Conservation (phyloP, 1,140 invertebrate genomes). For the Ganaspis sp. region DNA sequence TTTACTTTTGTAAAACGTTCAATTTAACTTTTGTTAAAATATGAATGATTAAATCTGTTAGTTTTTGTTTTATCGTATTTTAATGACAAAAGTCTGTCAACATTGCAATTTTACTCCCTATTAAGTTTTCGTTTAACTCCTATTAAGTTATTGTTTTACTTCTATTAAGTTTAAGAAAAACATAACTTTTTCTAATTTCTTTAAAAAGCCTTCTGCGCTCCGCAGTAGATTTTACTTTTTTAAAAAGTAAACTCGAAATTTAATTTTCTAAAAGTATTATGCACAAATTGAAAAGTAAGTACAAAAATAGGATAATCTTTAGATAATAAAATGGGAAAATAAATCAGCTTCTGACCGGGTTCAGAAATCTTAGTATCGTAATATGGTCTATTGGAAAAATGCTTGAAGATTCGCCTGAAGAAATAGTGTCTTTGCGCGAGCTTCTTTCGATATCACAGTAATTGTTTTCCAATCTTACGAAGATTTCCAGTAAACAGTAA, state of each 20-base stretch:
- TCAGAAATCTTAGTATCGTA: not conserved
- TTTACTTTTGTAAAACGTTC: too few relatives aligned
- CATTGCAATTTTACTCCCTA: too few relatives aligned
- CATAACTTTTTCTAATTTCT: not conserved
- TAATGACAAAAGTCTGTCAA: too few relatives aligned
- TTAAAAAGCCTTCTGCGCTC: not conserved
- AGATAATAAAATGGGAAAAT: not conserved
- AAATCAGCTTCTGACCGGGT: not conserved
- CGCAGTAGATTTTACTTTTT: not conserved
- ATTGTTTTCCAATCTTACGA: constrained; percentile 14
- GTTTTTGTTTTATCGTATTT: too few relatives aligned
- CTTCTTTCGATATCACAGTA: constrained; percentile 30
- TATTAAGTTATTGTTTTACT: too few relatives aligned
- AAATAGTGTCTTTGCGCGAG: constrained; percentile 19
- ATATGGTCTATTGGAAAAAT: constrained; percentile 9
- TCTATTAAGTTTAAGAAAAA: too few relatives aligned
- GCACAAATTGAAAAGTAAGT: not conserved
- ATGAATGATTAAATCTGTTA: too few relatives aligned
- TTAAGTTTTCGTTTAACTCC: too few relatives aligned
- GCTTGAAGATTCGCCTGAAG: not conserved
- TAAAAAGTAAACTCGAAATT: not conserved
- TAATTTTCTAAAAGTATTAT: not conserved
- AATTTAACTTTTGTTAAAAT: too few relatives aligned
- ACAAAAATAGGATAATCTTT: constrained; percentile 2
- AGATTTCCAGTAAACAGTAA: constrained; percentile 22